These are phyloP conservation scores for Drosophila parabipectinata DNA, from an alignment of 1,140 invertebrate species.

Conservation along the genomic window DNA sequence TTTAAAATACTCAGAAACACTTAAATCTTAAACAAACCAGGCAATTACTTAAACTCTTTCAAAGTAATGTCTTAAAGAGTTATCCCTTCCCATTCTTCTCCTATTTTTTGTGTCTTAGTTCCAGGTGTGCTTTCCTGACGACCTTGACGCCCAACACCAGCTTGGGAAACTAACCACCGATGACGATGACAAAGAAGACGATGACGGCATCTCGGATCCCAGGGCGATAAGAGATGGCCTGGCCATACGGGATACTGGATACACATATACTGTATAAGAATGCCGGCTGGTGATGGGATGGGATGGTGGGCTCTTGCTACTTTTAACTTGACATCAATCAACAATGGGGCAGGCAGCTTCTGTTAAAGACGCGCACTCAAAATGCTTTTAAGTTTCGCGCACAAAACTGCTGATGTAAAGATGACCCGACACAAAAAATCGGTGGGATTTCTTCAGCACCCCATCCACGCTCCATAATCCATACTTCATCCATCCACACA, in stretches of 20 bases:
- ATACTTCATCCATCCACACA: not conserved
- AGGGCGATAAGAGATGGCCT: constrained; percentile 43
- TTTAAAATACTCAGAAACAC: no score
- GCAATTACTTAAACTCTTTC: not conserved
- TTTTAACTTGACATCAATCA: constrained; percentile 76
- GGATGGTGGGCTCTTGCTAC: constrained; percentile 55
- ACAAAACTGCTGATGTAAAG: constrained; percentile 69
- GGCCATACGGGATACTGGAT: not conserved
- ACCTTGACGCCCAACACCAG: constrained; percentile 15
- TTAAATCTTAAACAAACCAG: not conserved
- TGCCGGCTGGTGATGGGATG: constrained; percentile 5
- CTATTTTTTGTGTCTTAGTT: not conserved
- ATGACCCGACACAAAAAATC: constrained; percentile 67
- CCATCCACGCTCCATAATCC: not conserved
- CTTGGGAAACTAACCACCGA: constrained; percentile 26
- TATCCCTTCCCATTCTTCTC: not conserved
- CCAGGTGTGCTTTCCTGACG: constrained; percentile 4
- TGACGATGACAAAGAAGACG: constrained; percentile 15
- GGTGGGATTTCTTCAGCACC: constrained; percentile 44
- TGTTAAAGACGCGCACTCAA: constrained; percentile 75
- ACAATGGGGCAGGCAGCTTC: constrained; percentile 40
- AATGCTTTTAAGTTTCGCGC: constrained; percentile 76
- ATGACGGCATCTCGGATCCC: constrained; percentile 46
- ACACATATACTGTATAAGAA: not conserved
- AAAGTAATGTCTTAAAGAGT: not conserved